Base-by-base conservation (phyloP, 2,888 invertebrate genomes). In the Orthosia incerta region DNA sequence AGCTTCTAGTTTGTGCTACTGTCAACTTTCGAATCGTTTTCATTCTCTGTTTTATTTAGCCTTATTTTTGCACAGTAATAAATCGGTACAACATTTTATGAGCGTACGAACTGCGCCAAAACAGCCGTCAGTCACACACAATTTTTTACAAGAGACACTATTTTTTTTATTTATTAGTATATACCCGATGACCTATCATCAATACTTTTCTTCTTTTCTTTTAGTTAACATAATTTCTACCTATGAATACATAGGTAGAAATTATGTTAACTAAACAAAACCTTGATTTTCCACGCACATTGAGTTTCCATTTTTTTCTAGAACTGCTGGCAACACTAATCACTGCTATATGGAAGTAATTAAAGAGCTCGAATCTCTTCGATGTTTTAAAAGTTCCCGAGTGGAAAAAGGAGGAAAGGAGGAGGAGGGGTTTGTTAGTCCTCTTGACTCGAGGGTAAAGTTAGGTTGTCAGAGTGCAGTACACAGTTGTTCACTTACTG, bases 311-410 rank as follows among this genome's bases (percentile, higher is more conserved):
- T 53, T 12, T 77, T 53, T 48, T 45, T 2, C 12, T 31, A 3
- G 4, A 48, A 50, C 1, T 12, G 18, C n/a, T 76, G 53, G 66
- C 55, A 50, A 65, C 64, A 66, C 51, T 76, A 69, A 59, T 76
- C 23, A 61, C 64, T 70, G 46, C 48, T 74, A 23, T 56, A 71
- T 55, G 48, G 26, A n/a, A 65, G 71, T 83, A 76, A 84, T 84
- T 74, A 72, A 68, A 67, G 56, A 74, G 50, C 18, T 69, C 48
- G 63, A 59, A 51, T 31, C 31, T 50, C 16, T 53, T 70, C 26
- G 31, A 56, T 68, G 70, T 39, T 76, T 62, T 20, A 53, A 45
- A 76, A 74, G 23, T 72, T 76, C 55, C 31, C 18, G 18, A 74
- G 23, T 51, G 64, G 48, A 63, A 70, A 76, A 69, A 48, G 11